phyloP scores from a whole-genome alignment of 2,797 vertebrate genomes.

The Synaphobranchus kaupii region DNA sequence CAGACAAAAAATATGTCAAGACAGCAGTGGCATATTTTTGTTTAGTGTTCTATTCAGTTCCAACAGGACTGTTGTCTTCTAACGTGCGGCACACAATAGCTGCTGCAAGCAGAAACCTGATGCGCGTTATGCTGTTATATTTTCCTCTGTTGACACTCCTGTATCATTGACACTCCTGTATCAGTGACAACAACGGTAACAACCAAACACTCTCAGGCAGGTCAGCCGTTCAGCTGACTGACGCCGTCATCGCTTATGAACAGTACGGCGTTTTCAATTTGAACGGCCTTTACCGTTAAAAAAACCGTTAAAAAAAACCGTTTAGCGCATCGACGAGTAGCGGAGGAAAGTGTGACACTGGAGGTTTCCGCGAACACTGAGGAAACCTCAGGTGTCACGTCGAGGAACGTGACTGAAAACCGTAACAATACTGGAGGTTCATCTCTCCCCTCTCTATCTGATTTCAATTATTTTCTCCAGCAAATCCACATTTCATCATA shows the following conservation, averaged over 20 bases:
- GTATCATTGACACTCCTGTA: constrained; percentile 34
- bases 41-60: background rate
- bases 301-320: background rate
- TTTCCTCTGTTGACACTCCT: constrained; percentile 32
- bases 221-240: constrained; percentile 31
- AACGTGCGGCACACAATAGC: constrained; percentile 2
- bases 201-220: constrained; percentile 24
- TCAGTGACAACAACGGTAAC: constrained; percentile 35
- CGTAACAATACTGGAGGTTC: background rate
- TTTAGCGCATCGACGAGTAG: background rate
- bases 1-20: background rate
- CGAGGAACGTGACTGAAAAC: background rate
- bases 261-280: background rate
- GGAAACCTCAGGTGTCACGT: background rate
- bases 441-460: background rate
- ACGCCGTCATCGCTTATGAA: constrained; percentile 1
- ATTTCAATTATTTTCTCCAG: background rate
- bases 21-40: background rate
- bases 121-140: constrained; percentile 27
- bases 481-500: background rate
- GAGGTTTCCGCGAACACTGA: background rate
- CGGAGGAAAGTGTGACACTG: background rate
- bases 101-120: constrained; percentile 26
- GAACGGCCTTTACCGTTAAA: constrained; percentile 11
- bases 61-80: background rate